These are phyloP conservation scores for Koerneria pararmatus DNA, from an alignment of 2,888 invertebrate genomes.

Conservation along the genomic window DNA sequence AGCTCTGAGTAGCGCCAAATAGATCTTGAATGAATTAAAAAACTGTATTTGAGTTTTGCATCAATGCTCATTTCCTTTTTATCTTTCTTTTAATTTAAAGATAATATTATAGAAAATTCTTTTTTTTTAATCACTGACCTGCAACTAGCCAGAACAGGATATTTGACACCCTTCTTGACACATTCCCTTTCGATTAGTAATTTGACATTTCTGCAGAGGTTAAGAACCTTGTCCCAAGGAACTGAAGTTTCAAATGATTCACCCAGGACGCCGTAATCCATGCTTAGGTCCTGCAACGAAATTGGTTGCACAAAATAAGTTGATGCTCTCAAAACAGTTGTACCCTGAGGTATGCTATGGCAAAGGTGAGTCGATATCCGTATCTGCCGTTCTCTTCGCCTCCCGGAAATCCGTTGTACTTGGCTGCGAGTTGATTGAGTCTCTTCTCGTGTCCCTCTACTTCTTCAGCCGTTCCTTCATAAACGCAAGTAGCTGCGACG, in stretches of 20 bases:
- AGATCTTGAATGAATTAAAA: no score
- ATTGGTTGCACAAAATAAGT: background rate
- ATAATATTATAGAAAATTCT: background rate
- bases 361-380: conserved; percentile 92
- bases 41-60: background rate
- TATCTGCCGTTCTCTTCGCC: conserved; percentile 89
- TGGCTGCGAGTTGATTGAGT: conserved; percentile 76
- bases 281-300: conserved; percentile 75
- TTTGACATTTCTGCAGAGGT: conserved; percentile 85
- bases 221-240: conserved; percentile 70
- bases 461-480: conserved; percentile 74
- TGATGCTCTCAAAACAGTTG: conserved; percentile 59
- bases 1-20: background rate
- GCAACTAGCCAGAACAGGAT: conserved; percentile 63
- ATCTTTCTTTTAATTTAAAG: background rate
- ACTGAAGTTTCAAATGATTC: conserved; percentile 99
- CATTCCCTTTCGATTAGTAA: conserved; percentile 70
- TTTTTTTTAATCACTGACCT: conserved; percentile 50
- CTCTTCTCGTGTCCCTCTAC: conserved; percentile 74
- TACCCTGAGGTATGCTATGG: conserved; percentile 93
- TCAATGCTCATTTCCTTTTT: background rate
- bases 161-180: conserved; percentile 62
- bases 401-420: conserved; percentile 74
- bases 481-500: conserved; percentile 85
- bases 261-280: conserved; percentile 81